These are phyloP conservation scores for Siniperca knerii DNA, from an alignment of 2,113 vertebrate species.

Conservation along the genomic window DNA sequence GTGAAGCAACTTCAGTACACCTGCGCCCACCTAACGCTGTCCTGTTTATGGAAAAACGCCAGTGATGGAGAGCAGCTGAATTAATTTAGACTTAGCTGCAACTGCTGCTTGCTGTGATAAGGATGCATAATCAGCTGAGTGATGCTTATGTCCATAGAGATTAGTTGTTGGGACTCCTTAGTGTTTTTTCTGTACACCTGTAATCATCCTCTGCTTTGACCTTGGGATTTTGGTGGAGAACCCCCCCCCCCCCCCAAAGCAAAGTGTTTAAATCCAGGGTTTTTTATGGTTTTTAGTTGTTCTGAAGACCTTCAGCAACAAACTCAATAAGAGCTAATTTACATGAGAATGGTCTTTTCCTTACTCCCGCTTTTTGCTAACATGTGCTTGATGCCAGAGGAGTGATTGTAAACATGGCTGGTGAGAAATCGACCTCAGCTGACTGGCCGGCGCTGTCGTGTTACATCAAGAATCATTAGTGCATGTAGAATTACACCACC, in stretches of 20 bases:
- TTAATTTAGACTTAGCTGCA: not conserved
- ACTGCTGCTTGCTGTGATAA: not conserved
- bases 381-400: not conserved
- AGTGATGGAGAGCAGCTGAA: not conserved
- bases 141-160: not conserved
- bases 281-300: not conserved
- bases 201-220: not conserved
- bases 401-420: not conserved
- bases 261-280: not conserved
- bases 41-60: not conserved
- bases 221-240: not conserved
- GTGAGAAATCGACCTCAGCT: slow-evolving; percentile 11
- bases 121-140: not conserved
- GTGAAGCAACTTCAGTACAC: not conserved
- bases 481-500: slow-evolving; percentile 49
- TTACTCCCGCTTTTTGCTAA: not conserved
- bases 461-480: slow-evolving; percentile 44
- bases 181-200: not conserved
- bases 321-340: not conserved
- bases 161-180: not conserved
- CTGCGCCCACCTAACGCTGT: not conserved
- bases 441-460: not conserved
- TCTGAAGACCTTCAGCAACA: not conserved
- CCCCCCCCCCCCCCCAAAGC: too few species aligned
- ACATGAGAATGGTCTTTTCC: not conserved